Percentiles rank a stretch among this genome's conserved stretches.
These are phyloP conservation scores for Lutraria lutraria DNA, from an alignment of 2,888 invertebrate species.

Conservation along the genomic window DNA sequence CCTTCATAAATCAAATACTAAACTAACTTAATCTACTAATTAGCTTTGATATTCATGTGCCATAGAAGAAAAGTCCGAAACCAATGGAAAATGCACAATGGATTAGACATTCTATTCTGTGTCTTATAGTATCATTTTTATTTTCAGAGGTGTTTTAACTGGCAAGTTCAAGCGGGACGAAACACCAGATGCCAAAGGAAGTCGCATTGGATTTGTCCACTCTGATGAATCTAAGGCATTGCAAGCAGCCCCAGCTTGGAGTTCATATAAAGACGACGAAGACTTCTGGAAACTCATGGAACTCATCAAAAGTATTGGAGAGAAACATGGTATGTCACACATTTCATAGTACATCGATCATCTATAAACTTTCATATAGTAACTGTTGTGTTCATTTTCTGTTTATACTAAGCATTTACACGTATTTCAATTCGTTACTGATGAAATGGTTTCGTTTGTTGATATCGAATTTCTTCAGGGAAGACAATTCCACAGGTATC, in stretches of 20 bases:
- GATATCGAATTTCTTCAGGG: constrained; percentile 59
- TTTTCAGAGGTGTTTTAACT: constrained; percentile 67
- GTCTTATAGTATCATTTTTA: not conserved
- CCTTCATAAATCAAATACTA: too few species aligned
- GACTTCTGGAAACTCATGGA: constrained; percentile 69
- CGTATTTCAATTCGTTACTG: not conserved
- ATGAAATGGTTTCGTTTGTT: not conserved
- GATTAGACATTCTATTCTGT: too few species aligned
- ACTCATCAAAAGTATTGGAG: constrained; percentile 53
- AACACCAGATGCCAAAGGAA: constrained; percentile 48
- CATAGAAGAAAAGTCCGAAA: too few species aligned
- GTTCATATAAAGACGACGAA: constrained; percentile 58
- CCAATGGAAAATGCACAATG: too few species aligned
- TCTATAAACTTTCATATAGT: too few species aligned
- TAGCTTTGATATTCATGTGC: too few species aligned
- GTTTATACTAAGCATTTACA: not conserved
- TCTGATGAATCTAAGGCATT: constrained; percentile 54
- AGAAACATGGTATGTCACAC: constrained; percentile 56
- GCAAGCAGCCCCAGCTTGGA: constrained; percentile 70
- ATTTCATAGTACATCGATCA: not conserved
- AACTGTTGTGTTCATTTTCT: not conserved
- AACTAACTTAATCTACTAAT: too few species aligned
- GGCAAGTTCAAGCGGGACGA: constrained; percentile 70
- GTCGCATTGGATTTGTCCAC: constrained; percentile 54
- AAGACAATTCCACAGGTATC: constrained; percentile 80